Conservation (phyloP, 2,797 vertebrate species). For the Acomys russatus region DNA sequence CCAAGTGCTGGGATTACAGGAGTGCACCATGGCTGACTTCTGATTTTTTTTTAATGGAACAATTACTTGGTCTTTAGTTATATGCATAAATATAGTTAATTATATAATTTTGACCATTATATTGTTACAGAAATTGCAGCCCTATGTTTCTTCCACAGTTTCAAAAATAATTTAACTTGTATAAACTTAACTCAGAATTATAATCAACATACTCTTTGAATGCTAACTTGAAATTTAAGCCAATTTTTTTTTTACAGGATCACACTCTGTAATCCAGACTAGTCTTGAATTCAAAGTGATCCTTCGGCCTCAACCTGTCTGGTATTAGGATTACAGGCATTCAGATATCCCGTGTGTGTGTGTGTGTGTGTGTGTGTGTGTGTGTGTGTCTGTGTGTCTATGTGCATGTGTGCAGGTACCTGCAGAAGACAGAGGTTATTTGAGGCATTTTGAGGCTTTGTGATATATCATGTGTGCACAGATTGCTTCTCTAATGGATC, state of each 20-base stretch:
- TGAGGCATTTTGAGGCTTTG: background rate
- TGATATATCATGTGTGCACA: background rate
- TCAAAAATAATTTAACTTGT: background rate
- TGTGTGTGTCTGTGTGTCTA: background rate
- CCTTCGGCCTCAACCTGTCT: background rate
- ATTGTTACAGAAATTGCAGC: background rate
- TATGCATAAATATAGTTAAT: background rate
- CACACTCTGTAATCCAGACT: background rate
- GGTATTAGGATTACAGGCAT: background rate
- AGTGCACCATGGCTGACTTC: too few species aligned
- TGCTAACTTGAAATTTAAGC: background rate
- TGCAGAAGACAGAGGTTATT: background rate
- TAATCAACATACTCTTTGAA: background rate
- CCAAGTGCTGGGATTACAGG: too few species aligned
- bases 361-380: background rate
- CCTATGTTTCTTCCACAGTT: background rate
- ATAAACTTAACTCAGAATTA: background rate
- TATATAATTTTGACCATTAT: background rate
- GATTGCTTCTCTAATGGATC: background rate
- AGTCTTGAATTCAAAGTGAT: background rate
- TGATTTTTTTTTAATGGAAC: background rate
- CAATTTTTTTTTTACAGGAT: background rate
- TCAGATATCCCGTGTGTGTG: too few species aligned
- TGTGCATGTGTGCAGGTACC: background rate
- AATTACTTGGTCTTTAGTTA: conserved; percentile 20